Base-by-base conservation (phyloP, 2,113 vertebrate species). In the Pandion haliaetus region DNA sequence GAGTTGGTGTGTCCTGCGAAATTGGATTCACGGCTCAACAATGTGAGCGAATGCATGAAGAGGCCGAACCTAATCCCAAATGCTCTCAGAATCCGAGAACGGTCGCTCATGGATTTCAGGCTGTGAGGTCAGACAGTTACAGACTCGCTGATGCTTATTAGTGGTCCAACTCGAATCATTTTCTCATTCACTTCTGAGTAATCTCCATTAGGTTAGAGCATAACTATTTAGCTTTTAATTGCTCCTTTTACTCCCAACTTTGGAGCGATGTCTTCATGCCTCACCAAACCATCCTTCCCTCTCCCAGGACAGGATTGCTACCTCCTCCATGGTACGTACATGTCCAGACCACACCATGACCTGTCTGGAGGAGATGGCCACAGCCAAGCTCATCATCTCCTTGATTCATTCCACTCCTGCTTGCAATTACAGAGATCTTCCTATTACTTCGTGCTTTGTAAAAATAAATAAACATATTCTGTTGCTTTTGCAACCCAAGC, bases 81-180 rank as follows among this genome's bases (percentile, higher is more conserved):
- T 2, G 1, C 59, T 87, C 85, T 18, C 36, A 2, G 54, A 49
- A 45, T 4, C 15, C 0, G 0, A 49, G 62, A 90, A 11, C 3
- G 1, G 58, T 58, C 0, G 1, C 65, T 92, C 28, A 3, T 0
- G 21, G 88, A 44, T 93, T 92, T 84, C 34, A 38, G 66, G 69
- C 73, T 84, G 57, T 70, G 50, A 1, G 0, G 28, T 40, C 45
- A 1, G 20, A 17, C 7, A 4, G 83, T 44, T 54, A 45, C 36
- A 42, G 29, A 17, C 78, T 61, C n/a, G 1, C 54, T 14, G 45
- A 8, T 36, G 63, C 14, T 28, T 54, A 4, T 66, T 36, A 55
- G 61, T 54, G 52, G n/a, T 44, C 36, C 45, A 14, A 6, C 36
- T 63, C 59, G 9, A 14, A 34, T 26, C 17, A 36, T 49, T 50